Evolutionary conservation across 2,113 vertebrate species (phyloP).

Genomic region (Grammomys dolichurus): DNA sequence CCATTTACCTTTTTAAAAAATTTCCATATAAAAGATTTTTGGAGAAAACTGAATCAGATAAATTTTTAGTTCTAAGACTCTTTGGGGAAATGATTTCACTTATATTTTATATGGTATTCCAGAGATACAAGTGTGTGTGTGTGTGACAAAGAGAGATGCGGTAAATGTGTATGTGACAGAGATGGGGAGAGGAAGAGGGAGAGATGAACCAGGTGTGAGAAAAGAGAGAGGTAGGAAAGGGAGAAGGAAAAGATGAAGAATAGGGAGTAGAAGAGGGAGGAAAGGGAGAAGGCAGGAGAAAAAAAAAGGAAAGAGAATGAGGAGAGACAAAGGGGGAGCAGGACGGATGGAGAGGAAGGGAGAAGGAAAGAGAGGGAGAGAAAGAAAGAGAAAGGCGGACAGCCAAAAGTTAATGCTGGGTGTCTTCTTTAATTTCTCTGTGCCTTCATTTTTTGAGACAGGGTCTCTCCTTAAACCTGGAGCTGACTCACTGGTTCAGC

Average conservation of each 20-base stretch:
- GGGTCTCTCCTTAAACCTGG: background rate
- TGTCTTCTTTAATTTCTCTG: background rate
- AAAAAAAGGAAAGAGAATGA: background rate
- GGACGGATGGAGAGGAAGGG: background rate
- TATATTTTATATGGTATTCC: background rate
- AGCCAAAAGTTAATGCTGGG: background rate
- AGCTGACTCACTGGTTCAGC: background rate
- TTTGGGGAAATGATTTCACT: background rate
- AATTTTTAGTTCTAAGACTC: background rate
- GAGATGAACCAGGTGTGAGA: background rate
- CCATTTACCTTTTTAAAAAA: background rate
- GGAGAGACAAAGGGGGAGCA: no score
- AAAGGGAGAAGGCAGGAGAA: no score
- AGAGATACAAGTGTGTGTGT: background rate
- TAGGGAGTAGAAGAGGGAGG: no score
- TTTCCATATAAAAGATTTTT: background rate
- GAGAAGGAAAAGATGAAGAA: background rate
- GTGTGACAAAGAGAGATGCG: background rate
- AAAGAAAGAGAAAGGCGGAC: no score
- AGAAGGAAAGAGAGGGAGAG: background rate
- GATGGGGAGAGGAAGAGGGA: background rate
- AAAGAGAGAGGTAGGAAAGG: background rate
- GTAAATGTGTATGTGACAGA: background rate
- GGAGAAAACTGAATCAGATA: slow-evolving; percentile 35
- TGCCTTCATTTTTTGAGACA: background rate